Conservation (phyloP, 2,888 invertebrate genomes). For the Eretmocerus hayati region DNA sequence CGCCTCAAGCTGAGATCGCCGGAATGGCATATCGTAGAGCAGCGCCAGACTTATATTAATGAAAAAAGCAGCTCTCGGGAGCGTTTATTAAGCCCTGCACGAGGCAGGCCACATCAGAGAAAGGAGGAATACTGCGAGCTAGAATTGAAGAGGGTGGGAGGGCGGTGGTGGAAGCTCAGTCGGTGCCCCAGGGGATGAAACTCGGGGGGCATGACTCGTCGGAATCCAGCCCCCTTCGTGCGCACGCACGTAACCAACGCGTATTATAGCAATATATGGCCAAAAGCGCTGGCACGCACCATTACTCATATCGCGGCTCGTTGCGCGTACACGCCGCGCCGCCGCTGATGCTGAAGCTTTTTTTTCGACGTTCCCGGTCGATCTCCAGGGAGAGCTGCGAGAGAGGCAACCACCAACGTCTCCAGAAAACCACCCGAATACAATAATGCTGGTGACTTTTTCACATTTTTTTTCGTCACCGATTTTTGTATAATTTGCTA, state of each 20-base stretch:
- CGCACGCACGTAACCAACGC: too few relatives aligned
- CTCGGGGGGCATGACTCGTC: slow-evolving; percentile 40
- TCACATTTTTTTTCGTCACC: too few relatives aligned
- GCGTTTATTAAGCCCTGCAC: background rate
- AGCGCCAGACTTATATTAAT: slow-evolving; percentile 11
- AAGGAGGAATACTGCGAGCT: background rate
- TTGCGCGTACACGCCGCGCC: slow-evolving; percentile 27
- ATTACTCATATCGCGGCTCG: slow-evolving; percentile 47
- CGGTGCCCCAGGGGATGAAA: slow-evolving; percentile 10
- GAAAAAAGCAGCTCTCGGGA: slow-evolving; percentile 6
- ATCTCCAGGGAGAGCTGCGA: too few relatives aligned
- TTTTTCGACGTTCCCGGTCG: background rate
- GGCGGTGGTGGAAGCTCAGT: background rate
- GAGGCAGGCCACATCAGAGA: background rate
- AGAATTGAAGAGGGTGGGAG: too few relatives aligned
- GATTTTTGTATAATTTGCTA: too few relatives aligned
- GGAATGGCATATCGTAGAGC: slow-evolving; percentile 1
- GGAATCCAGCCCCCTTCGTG: slow-evolving; percentile 7
- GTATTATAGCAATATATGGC: too few relatives aligned
- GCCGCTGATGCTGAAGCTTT: background rate
- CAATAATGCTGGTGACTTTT: too few relatives aligned
- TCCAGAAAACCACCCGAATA: too few relatives aligned
- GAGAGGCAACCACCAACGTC: too few relatives aligned
- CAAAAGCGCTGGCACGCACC: too few relatives aligned
- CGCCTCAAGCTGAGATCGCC: slow-evolving; percentile 8